phyloP scores from a whole-genome alignment of 2,113 vertebrate species.

The rabbit (Oryctolagus cuniculus) region DNA sequence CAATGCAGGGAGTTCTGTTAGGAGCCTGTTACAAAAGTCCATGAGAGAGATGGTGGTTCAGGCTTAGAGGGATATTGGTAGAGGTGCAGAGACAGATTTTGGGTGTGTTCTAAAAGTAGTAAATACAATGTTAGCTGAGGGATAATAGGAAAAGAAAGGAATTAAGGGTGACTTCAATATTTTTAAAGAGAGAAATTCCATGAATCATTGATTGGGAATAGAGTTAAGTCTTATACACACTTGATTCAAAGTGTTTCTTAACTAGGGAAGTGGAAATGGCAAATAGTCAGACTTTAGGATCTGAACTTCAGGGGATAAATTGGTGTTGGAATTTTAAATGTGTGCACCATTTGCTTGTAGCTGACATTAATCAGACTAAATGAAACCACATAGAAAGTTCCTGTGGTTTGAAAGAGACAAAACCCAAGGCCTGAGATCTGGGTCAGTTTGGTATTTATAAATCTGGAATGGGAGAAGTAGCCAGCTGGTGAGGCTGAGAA shows the following conservation, averaged over 20 bases:
- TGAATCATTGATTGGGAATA: neutral
- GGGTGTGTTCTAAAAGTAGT: neutral
- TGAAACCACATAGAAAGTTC: neutral
- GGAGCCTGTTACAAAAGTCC: neutral
- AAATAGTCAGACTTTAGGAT: neutral
- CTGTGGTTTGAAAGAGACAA: neutral
- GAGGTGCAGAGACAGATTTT: neutral
- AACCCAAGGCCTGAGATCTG: neutral
- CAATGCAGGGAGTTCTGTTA: neutral
- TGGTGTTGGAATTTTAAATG: conserved; percentile 12
- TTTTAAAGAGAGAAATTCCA: neutral
- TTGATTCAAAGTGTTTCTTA: neutral
- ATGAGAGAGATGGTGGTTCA: neutral
- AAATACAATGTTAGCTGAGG: neutral
- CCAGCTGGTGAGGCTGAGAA: neutral
- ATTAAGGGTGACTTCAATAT: neutral
- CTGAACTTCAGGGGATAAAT: neutral
- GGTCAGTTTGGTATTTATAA: neutral
- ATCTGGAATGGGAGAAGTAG: neutral
- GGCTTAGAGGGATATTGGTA: neutral
- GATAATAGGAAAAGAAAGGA: neutral
- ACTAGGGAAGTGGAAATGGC: neutral
- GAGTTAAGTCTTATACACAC: neutral
- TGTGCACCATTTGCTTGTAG: neutral
- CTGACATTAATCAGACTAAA: neutral